Base-by-base conservation (phyloP, 2,797 vertebrate genomes). In the Telmatherina bonti region DNA sequence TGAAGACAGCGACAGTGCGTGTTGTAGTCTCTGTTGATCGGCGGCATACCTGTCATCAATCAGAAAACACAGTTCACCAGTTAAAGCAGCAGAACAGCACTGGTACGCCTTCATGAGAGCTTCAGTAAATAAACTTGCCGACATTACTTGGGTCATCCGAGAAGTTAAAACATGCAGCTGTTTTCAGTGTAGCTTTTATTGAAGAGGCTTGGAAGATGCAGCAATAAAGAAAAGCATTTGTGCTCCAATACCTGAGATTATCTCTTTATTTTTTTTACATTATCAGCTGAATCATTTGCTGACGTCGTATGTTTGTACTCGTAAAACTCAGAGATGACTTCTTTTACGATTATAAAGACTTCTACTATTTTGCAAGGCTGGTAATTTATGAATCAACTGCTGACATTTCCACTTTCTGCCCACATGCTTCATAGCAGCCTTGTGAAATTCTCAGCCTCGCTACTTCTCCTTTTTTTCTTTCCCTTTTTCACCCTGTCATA, bases 1-100 rank as follows among this genome's bases (percentile, higher is more conserved):
- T 91, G 84, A 9, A 86, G 57, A 70, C 94, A 95, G 1, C 80
- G 85, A 7, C 94, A 94, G 90, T 89, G 92, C 0, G 83, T 85
- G 84, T 90, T 94, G 89, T 89, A 92, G 51, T 92, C 90, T 30
- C 85, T 75, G 51, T 79, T 85, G 60, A 94, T 86, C 0, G 93
- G 87, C 0, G 90, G 90, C 87, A 94, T 90, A 0, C 90, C 94
- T 95, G 79, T 43, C 9, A 4, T 20, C 20, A 68, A 26, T 35
- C 22, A 22, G 18, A 55, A 45, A 15, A 27, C 29, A 33, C 9
- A 47, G 15, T 8, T 29, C 7, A 33, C 29, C 30, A 26, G 27
- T 30, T 33, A 7, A 22, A 67, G 16, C 15, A n/a, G 29, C 35
- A 67, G 12, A 4, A 52, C 24, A 13, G 3, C 31, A 18, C 26